Base-by-base conservation (phyloP, 2,797 vertebrate genomes). In the Alosa sapidissima region DNA sequence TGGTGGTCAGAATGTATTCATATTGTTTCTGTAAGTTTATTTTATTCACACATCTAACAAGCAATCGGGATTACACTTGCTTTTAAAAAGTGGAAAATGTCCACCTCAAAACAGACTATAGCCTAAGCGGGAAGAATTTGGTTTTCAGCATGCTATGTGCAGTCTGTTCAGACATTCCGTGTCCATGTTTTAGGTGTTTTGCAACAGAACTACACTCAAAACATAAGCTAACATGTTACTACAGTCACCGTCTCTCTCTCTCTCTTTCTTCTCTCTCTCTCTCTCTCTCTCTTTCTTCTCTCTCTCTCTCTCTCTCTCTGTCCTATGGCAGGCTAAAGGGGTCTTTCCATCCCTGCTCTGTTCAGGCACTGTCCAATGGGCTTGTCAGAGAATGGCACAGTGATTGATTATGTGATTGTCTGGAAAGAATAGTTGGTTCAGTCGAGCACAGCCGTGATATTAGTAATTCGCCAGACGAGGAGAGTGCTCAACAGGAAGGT, bases 371-470 rank as follows among this genome's bases (percentile, higher is more conserved):
- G 89, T 92, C 93, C 90, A 88, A 91, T 91, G 88, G 89, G 88
- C 90, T 91, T 90, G 91, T 93, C 91, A 88, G 90, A 92, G 91
- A 93, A 92, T 91, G 90, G 92, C 93, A 91, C 89, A 89, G 86
- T 94, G 93, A 95, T 93, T 94, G 93, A 95, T 95, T 92, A 91
- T 91, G 90, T 89, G 93, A 94, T 95, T 93, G 91, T 45, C 68
- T 75, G 68, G 14, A 75, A 75, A 75, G 68, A 75, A 75, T 75
- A 75, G 68, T 75, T 75, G 68, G 33, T 75, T 75, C 68, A 45
- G 68, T 36, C 33, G 68, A 75, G 68, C 68, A 84, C 86, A 83
- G 87, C 86, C 89, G 88, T 90, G 83, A 85, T 89, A 91, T 91
- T 89, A 91, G 92, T 85, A 33, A 89, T 89, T 88, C 84, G 81